Base-by-base conservation (phyloP, 2,888 invertebrate species). In the Ernsta delagoae region DNA sequence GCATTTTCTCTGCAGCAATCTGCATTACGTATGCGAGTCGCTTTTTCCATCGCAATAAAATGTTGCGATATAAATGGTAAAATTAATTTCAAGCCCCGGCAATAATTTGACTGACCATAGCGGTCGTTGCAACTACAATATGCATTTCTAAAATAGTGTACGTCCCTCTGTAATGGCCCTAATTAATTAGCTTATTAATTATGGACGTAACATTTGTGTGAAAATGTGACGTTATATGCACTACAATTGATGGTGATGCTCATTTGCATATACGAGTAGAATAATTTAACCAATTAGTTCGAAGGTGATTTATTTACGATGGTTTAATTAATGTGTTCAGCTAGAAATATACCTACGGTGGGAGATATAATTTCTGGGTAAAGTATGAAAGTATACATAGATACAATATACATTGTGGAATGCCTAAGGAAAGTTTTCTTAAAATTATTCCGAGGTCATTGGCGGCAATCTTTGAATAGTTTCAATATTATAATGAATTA, bases 121-220 rank as follows among this genome's bases (percentile, higher is more conserved):
- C 61, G 67, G 56, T 62, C 41, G 39, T 4, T 53, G 67, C 60
- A 67, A 61, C 70, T 74, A 71, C 75, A 72, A 72, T 75, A 77
- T 72, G 76, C 75, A 75, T 75, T 77, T 75, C 79, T 78, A 79
- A 81, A 81, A 79, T 78, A 70, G 70, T 72, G 72, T 71, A 76
- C 75, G 75, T 73, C 76, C 75, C 76, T 74, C 72, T 72, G 73
- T 77, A 77, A 78, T 78, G 74, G 75, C 75, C 72, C 71, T 80
- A 79, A 86, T 83, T 82, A 85, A 86, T 86, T 83, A 82, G 76
- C 79, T 80, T 81, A 82, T 86, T 83, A 83, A 83, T 85, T 80
- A 82, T 76, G 76, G 77, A 77, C 74, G 80, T 76, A 81, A 83
- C 83, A 82, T 81, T 82, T 84, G 84, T 71, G 74, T 48, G 77